Percentiles rank a stretch among this genome's conserved stretches.
phyloP scores from a whole-genome alignment of 2,113 vertebrate genomes.

The Tringa solitaria region DNA sequence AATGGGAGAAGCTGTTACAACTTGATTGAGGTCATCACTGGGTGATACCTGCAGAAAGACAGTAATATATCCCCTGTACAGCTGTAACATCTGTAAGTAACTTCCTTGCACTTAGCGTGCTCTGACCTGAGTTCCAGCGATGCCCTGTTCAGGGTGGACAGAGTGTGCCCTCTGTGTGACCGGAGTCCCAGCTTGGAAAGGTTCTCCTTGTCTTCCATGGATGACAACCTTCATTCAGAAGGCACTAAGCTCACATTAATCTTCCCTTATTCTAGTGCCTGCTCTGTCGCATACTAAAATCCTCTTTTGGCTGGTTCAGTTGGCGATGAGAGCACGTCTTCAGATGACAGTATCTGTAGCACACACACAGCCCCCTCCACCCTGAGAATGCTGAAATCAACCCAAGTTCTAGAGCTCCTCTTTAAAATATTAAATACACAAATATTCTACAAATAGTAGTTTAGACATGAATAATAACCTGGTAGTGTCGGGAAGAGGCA shows the following conservation, averaged over 20 bases:
- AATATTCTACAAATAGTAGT: conserved; percentile 44
- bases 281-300: not conserved
- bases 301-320: not conserved
- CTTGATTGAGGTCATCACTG: not conserved
- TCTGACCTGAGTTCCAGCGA: not conserved
- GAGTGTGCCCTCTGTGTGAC: not conserved
- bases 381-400: not conserved
- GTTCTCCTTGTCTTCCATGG: not conserved
- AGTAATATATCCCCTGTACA: not conserved
- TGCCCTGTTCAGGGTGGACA: not conserved
- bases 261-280: not conserved
- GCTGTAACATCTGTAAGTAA: not conserved
- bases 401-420: conserved; percentile 11
- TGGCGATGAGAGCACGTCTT: not conserved
- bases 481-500: conserved; percentile 15
- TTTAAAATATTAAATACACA: conserved; percentile 55
- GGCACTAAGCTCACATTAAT: not conserved
- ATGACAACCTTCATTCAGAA: not conserved
- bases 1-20: not conserved
- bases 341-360: not conserved
- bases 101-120: not conserved
- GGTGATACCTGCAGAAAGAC: not conserved
- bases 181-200: not conserved
- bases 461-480: conserved; percentile 21
- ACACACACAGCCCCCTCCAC: not conserved